Conservation (phyloP, 2,888 invertebrate genomes). For the Syrphus vitripennis region DNA sequence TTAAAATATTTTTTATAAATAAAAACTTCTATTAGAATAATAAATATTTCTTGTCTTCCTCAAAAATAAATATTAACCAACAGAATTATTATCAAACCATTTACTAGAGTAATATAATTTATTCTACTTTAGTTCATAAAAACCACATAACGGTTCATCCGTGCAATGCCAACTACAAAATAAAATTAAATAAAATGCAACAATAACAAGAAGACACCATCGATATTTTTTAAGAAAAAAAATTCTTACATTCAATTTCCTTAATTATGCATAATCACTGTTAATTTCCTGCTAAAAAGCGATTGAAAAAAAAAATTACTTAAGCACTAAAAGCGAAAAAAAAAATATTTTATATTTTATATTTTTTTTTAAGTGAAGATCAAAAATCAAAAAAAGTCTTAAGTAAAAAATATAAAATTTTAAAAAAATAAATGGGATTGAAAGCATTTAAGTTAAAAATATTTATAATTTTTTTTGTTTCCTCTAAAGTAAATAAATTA, state of each 20-base stretch:
- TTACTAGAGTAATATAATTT: not conserved
- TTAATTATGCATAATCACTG: conserved; percentile 6
- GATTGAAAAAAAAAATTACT: conserved; percentile 6
- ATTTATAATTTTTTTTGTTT: not conserved
- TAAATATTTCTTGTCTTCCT: not conserved
- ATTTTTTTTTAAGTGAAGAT: not conserved
- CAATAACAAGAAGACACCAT: conserved; percentile 11
- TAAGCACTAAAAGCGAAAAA: conserved; percentile 46
- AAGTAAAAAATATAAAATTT: not conserved
- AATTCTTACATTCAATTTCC: conserved; percentile 29
- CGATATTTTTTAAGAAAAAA: conserved; percentile 1
- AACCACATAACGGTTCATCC: conserved; percentile 9
- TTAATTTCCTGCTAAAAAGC: conserved; percentile 17
- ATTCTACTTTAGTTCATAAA: not conserved
- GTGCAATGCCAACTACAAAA: conserved; percentile 26
- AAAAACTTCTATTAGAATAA: too few relatives aligned
- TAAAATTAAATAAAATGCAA: not conserved
- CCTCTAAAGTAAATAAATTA: conserved; percentile 7
- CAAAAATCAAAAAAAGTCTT: conserved; percentile 7
- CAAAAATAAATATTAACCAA: not conserved
- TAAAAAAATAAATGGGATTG: not conserved
- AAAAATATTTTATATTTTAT: not conserved
- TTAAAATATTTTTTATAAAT: not conserved
- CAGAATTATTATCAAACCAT: not conserved
- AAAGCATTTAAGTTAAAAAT: not conserved